These are phyloP conservation scores for Eupithecia pulchellata DNA, from an alignment of 2,888 invertebrate species.

Conservation along the genomic window DNA sequence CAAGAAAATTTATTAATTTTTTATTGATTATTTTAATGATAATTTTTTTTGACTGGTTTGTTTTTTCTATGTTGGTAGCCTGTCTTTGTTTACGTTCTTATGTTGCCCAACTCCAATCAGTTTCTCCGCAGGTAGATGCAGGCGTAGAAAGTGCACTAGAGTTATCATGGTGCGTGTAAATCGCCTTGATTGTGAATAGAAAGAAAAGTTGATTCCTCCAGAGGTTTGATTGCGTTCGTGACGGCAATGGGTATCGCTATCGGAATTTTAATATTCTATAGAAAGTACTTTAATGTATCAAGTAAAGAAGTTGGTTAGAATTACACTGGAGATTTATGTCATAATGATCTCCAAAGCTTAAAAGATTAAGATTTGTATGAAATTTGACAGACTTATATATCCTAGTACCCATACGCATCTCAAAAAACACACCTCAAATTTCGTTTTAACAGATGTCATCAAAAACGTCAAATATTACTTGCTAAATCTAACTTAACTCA, in stretches of 20 bases:
- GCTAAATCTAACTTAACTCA: too few species aligned
- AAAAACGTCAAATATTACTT: too few species aligned
- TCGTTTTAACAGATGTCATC: too few species aligned
- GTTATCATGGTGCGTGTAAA: constrained; percentile 65
- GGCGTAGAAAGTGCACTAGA: constrained; percentile 51
- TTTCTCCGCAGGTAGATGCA: not conserved
- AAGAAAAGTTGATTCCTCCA: constrained; percentile 45
- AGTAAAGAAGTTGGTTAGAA: too few species aligned
- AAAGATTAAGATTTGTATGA: too few species aligned
- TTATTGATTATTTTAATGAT: too few species aligned
- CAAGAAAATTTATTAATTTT: too few species aligned
- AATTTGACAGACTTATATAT: too few species aligned
- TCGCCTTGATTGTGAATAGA: constrained; percentile 55
- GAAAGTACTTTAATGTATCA: too few species aligned
- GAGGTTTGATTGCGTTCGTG: constrained; percentile 9
- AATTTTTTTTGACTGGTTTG: not conserved
- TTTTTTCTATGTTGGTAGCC: not conserved
- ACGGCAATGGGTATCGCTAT: constrained; percentile 3
- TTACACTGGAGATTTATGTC: too few species aligned
- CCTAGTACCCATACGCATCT: too few species aligned
- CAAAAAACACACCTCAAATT: too few species aligned
- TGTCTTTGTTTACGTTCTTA: not conserved
- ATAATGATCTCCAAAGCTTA: not conserved
- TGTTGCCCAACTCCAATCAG: not conserved
- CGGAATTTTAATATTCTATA: not conserved